phyloP scores from a whole-genome alignment of 2,113 vertebrate species.

The Willisornis vidua region DNA sequence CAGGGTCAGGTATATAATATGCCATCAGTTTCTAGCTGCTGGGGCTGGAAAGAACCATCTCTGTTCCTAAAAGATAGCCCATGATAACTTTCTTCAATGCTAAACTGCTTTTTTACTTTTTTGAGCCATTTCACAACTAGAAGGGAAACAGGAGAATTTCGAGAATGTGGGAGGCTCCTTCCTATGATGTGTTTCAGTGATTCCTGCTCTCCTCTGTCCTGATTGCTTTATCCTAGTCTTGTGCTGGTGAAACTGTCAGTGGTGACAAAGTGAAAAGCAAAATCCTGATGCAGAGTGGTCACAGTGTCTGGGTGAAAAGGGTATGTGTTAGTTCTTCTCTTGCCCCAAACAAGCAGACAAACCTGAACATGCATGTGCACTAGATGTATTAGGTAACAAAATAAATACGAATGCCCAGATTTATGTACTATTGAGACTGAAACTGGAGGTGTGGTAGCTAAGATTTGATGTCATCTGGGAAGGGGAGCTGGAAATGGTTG shows the following conservation, averaged over 20 bases:
- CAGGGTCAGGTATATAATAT: not conserved
- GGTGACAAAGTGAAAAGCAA: not conserved
- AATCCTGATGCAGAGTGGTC: not conserved
- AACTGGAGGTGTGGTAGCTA: not conserved
- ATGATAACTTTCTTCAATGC: not conserved
- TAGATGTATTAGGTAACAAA: not conserved
- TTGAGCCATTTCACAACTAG: not conserved
- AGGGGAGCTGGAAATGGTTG: not conserved
- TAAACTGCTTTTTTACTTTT: not conserved
- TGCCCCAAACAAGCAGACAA: not conserved
- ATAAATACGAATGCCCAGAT: not conserved
- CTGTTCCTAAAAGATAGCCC: not conserved
- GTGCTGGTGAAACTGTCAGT: not conserved
- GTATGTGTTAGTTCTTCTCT: not conserved
- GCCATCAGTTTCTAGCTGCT: not conserved
- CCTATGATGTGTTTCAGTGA: not conserved
- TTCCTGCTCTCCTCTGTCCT: not conserved
- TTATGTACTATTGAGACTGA: not conserved
- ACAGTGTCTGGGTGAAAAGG: not conserved
- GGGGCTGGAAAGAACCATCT: not conserved
- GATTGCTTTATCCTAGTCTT: not conserved
- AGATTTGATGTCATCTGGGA: not conserved
- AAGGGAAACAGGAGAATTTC: not conserved
- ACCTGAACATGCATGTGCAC: rapidly evolving
- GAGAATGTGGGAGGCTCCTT: not conserved